A percentile compares a stretch with the other conserved stretches of the same genome.
These are phyloP conservation scores for Psococerastis gibbosa DNA, from an alignment of 2,888 invertebrate species.

Conservation along the genomic window DNA sequence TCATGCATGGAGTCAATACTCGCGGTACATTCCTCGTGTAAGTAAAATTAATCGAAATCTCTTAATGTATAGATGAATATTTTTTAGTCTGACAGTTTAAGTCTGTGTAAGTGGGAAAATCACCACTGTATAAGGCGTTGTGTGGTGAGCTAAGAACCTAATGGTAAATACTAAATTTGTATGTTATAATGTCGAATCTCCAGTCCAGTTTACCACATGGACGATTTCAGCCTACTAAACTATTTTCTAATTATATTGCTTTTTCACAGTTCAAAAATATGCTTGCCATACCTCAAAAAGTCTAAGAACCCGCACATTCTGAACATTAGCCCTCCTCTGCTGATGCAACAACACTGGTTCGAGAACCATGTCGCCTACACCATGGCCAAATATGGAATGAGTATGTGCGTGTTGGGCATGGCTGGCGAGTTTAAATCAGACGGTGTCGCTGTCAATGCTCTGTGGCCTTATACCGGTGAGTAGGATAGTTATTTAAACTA, in stretches of 20 bases:
- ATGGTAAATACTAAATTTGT: too few species aligned
- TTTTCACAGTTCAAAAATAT: conserved; percentile 79
- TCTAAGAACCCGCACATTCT: conserved; percentile 84
- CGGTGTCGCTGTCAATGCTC: conserved; percentile 81
- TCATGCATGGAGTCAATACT: conserved; percentile 89
- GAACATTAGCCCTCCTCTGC: conserved; percentile 87
- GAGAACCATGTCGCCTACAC: conserved; percentile 86
- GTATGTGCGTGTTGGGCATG: conserved; percentile 95
- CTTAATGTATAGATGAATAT: conserved; percentile 1
- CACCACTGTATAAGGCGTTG: conserved; percentile 10
- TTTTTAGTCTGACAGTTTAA: too few species aligned
- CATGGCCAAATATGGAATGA: conserved; percentile 98
- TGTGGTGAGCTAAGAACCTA: too few species aligned
- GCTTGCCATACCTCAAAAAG: conserved; percentile 70
- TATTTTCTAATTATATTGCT: too few species aligned
- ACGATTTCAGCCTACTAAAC: too few species aligned
- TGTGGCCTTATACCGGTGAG: conserved; percentile 86
- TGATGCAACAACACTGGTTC: conserved; percentile 81
- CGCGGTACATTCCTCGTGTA: conserved; percentile 89
- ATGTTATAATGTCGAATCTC: too few species aligned
- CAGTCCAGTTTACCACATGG: too few species aligned
- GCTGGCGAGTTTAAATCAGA: conserved; percentile 72
- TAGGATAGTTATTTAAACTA: too few species aligned
- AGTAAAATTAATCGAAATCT: too few species aligned
- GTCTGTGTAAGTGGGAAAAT: conserved; percentile 11